Evolutionary conservation across 2,888 invertebrate genomes (phyloP).

Genomic region (Physocephala rufipes): DNA sequence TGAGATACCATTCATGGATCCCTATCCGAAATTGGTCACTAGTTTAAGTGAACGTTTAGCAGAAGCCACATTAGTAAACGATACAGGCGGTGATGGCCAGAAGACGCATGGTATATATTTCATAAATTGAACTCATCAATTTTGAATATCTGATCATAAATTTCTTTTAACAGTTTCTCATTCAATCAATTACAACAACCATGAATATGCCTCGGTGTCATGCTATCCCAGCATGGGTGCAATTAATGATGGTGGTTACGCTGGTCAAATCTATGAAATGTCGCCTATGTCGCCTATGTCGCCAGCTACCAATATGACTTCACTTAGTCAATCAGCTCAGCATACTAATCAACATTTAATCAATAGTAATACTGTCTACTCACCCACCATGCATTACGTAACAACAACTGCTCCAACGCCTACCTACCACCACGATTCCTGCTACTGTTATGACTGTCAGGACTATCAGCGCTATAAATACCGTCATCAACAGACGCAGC

Average conservation of each 20-base stretch:
- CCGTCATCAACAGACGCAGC: conserved; percentile 43
- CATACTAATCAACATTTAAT: conserved; percentile 19
- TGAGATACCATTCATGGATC: conserved; percentile 63
- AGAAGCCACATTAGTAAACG: conserved; percentile 56
- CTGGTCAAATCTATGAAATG: conserved; percentile 56
- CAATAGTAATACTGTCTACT: conserved; percentile 27
- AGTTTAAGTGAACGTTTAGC: conserved; percentile 63
- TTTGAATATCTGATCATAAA: not conserved
- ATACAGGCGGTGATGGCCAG: conserved; percentile 30
- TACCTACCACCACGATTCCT: conserved; percentile 61
- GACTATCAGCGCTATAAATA: conserved; percentile 53
- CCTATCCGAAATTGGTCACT: conserved; percentile 64
- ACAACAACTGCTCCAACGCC: conserved; percentile 34
- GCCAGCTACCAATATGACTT: conserved; percentile 51
- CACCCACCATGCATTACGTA: conserved; percentile 37
- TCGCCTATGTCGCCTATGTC: conserved; percentile 47
- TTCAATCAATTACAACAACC: conserved; percentile 45
- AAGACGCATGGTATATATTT: conserved; percentile 5
- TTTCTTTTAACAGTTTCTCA: conserved; percentile 22
- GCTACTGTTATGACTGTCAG: conserved; percentile 65
- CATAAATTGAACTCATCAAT: not conserved
- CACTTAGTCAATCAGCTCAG: conserved; percentile 36
- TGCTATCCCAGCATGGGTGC: conserved; percentile 32
- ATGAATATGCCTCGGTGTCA: conserved; percentile 45
- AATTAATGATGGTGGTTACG: conserved; percentile 46